Base-by-base conservation (phyloP, 2,888 invertebrate genomes). In the Eurytoma californica region DNA sequence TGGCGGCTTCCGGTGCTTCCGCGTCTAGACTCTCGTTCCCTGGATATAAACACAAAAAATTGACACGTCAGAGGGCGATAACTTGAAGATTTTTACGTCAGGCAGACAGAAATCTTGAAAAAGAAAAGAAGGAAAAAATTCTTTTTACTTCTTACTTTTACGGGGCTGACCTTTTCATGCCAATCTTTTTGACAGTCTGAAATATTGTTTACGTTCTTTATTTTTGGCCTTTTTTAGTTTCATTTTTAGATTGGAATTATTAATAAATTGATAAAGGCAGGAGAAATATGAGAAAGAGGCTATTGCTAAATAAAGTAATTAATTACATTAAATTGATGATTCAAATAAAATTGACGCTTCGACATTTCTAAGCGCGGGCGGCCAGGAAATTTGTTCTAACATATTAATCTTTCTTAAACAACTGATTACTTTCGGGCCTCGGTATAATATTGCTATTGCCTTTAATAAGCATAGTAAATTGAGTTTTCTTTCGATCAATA, bases 1-100 rank as follows among this genome's bases (percentile, higher is more conserved):
- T 24, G 63, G 24, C 14, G 39, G 55, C 81, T 80, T 55, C 39
- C 76, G 73, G 72, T 67, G 24, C 72, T 75, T 73, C 70, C 70
- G 79, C 76, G 58, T 78, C 61, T 80, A 75, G 70, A 58, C 72
- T 76, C 73, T 79, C 61, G 53, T 75, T 72, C 49, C 72, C 82
- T 82, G 77, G 49, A 77, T 55, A 72, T 47, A 76, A 55, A 9
- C 18, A 39, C 14, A 53, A 51, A 77, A 66, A 75, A 51, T 20
- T 4, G 28, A 53, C n/a, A n/a, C 53, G n/a, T 53, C n/a, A 53
- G 51, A 16, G 51, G 51, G 16, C 13, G 30, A 30, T 30, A 30
- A 30, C 30, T 30, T 30, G 30, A 30, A 30, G 30, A 51, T 51
- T 51, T 13, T 51, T 3, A 47, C 2, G 2, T 7, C 20, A 18